Percentiles rank a stretch among this genome's conserved stretches.
These are phyloP conservation scores for Tachypleus tridentatus DNA, from an alignment of 1,140 invertebrate species.

Conservation along the genomic window DNA sequence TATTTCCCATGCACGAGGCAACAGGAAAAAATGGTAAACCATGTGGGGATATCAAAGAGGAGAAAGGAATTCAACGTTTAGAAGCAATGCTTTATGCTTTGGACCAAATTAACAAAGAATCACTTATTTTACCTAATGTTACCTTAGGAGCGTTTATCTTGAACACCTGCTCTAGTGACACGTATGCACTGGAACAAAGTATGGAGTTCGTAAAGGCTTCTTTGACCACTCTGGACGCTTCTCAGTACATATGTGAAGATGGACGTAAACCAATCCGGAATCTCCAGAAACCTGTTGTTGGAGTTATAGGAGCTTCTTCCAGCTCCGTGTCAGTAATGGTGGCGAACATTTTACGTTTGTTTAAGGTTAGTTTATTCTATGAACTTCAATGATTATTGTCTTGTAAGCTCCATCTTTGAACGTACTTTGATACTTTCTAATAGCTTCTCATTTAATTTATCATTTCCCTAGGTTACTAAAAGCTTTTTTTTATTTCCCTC, in stretches of 20 bases:
- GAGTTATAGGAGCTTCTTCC: constrained; percentile 52
- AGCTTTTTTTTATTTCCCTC: no score
- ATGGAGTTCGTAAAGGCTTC: constrained; percentile 59
- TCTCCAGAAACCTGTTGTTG: constrained; percentile 46
- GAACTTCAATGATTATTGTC: no score
- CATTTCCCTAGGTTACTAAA: no score
- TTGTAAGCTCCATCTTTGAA: no score
- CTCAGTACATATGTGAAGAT: constrained; percentile 46
- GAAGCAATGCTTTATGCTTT: constrained; percentile 74
- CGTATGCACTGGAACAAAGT: no score
- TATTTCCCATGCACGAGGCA: constrained; percentile 65
- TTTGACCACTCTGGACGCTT: constrained; percentile 45
- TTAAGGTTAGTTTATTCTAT: constrained; percentile 43
- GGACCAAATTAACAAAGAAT: constrained; percentile 55
- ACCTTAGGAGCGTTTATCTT: constrained; percentile 53
- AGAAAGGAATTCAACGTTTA: constrained; percentile 64
- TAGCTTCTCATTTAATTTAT: no score
- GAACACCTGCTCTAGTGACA: constrained; percentile 66
- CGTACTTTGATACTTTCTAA: no score
- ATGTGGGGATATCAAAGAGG: constrained; percentile 56
- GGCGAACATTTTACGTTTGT: constrained; percentile 50
- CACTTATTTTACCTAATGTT: constrained; percentile 35
- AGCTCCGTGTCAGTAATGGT: constrained; percentile 54
- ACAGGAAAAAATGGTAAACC: constrained; percentile 36
- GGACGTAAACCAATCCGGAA: constrained; percentile 42